Evolutionary conservation across 2,113 vertebrate genomes (phyloP).

Genomic region (Dissostichus mawsoni): DNA sequence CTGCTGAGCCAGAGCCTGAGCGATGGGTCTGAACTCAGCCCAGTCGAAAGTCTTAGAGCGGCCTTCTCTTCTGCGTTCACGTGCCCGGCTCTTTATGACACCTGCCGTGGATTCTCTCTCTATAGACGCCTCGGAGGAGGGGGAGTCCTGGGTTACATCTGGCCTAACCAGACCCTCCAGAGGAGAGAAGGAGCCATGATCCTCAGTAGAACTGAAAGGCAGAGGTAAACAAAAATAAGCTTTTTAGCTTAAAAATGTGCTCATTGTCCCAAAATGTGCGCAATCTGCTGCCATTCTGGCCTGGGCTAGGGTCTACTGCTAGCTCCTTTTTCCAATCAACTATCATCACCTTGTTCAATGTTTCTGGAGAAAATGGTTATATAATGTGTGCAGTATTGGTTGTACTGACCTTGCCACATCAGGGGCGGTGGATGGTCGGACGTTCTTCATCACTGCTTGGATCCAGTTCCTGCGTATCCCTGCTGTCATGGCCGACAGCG

Average conservation of each 20-base stretch:
- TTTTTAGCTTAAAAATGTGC: not conserved
- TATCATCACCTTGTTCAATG: not conserved
- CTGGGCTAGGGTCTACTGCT: not conserved
- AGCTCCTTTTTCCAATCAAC: too few species aligned
- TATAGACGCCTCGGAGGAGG: constrained; percentile 78
- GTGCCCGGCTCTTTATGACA: constrained; percentile 78
- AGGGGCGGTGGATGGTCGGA: constrained; percentile 85
- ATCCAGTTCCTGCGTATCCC: constrained; percentile 89
- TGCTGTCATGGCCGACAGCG: constrained; percentile 87
- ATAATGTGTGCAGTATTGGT: not conserved
- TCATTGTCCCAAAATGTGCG: not conserved
- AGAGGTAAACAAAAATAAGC: not conserved
- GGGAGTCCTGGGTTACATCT: constrained; percentile 83
- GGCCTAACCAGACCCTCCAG: constrained; percentile 79
- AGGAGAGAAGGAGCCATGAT: constrained; percentile 75
- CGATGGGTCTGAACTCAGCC: constrained; percentile 87
- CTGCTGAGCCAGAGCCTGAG: constrained; percentile 86
- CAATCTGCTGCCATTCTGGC: not conserved
- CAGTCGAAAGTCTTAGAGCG: constrained; percentile 88
- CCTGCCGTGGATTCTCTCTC: constrained; percentile 75
- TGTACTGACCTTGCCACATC: constrained; percentile 84
- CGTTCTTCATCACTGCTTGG: constrained; percentile 87
- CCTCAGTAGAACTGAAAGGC: constrained; percentile 77
- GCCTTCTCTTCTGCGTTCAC: constrained; percentile 84
- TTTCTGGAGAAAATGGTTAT: not conserved